Evolutionary conservation across 2,797 vertebrate species (phyloP).

Genomic region (Myotis planiceps): DNA sequence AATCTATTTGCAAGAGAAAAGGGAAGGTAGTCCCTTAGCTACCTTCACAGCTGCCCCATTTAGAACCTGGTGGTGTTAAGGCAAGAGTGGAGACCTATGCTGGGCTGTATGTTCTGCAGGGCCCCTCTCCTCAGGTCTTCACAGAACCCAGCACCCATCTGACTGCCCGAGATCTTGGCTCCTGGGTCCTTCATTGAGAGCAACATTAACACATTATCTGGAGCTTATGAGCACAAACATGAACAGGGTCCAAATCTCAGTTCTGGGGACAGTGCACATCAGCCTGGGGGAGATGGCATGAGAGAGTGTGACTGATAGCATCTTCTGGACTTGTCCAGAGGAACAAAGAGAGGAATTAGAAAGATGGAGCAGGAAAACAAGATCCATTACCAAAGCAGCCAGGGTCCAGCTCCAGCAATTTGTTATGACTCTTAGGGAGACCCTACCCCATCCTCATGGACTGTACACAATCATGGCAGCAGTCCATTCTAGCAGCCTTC

Average conservation of each 20-base stretch:
- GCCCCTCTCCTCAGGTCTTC: rapidly evolving
- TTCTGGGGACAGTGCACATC: background rate
- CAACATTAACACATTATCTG: rapidly evolving
- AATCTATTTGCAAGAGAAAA: background rate
- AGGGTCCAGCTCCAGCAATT: background rate
- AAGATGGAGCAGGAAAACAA: background rate
- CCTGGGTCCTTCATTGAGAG: background rate
- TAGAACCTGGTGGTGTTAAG: background rate
- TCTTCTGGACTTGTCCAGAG: background rate
- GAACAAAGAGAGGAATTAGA: background rate
- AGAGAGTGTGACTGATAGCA: background rate
- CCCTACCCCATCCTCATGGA: background rate
- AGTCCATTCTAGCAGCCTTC: background rate
- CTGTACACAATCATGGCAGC: too few species aligned
- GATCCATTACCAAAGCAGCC: background rate
- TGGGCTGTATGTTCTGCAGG: background rate
- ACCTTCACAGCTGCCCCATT: background rate
- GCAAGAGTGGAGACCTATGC: background rate
- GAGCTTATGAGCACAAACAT: background rate
- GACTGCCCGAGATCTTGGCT: background rate
- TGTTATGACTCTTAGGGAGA: too few species aligned
- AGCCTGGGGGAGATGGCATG: too few species aligned
- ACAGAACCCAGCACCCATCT: background rate
- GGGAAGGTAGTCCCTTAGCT: background rate
- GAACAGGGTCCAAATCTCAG: background rate